phyloP scores from a whole-genome alignment of 2,888 invertebrate species.

The Seira musarum region DNA sequence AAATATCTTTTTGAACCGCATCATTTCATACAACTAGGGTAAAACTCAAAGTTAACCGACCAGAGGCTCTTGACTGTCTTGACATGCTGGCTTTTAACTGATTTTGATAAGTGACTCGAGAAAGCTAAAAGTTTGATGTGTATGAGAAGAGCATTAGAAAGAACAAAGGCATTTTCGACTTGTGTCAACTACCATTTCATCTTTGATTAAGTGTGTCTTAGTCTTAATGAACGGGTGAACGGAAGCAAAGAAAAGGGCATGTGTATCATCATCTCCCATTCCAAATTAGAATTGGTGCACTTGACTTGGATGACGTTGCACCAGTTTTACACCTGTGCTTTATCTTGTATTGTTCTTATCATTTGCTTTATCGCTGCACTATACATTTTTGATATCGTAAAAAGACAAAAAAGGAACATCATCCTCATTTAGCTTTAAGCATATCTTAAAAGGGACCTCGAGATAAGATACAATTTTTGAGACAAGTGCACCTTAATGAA shows the following conservation, averaged over 20 bases:
- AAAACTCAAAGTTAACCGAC: no score
- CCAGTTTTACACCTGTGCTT: neutral
- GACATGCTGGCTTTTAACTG: neutral
- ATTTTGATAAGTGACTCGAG: neutral
- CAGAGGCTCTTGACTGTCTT: no score
- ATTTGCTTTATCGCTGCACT: neutral
- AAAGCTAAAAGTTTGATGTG: no score
- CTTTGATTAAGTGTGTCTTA: no score
- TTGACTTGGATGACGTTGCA: neutral
- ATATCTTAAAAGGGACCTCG: slow-evolving; percentile 21
- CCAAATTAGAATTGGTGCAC: neutral
- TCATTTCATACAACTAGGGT: no score
- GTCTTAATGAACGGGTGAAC: slow-evolving; percentile 14
- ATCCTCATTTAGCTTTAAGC: neutral
- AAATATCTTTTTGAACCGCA: neutral
- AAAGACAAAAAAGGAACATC: neutral
- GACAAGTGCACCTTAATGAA: neutral
- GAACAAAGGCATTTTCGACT: no score
- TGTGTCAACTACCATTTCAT: no score
- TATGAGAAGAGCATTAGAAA: no score
- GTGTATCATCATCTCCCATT: neutral
- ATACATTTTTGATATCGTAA: neutral
- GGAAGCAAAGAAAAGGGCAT: slow-evolving; percentile 11
- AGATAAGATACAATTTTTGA: slow-evolving; percentile 26
- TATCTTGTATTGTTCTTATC: neutral